These are phyloP conservation scores for Dreissena polymorpha DNA, from an alignment of 1,140 invertebrate genomes.

Conservation along the genomic window DNA sequence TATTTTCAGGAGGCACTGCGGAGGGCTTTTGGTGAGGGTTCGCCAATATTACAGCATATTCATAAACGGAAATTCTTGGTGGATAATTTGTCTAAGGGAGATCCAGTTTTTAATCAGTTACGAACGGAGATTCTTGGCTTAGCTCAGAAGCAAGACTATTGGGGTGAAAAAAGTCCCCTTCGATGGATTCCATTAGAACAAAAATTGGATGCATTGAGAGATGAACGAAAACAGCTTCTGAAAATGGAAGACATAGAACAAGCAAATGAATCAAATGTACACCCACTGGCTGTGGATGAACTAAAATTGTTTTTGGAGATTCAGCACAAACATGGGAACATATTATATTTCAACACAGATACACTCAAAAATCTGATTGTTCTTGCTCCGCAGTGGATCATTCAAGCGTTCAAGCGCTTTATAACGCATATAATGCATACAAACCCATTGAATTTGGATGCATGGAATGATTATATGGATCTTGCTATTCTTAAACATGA, in stretches of 20 bases:
- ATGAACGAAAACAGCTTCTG: slow-evolving; percentile 24
- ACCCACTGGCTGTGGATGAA: slow-evolving; percentile 10
- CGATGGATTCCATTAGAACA: slow-evolving; percentile 35
- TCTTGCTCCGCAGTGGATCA: slow-evolving; percentile 40
- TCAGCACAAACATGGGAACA: slow-evolving; percentile 32
- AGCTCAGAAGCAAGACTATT: slow-evolving; percentile 15
- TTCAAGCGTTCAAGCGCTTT: slow-evolving; percentile 35
- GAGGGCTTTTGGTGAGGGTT: slow-evolving; percentile 6
- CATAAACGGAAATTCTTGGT: slow-evolving; percentile 25
- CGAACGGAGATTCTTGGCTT: slow-evolving; percentile 6
- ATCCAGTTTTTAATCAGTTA: not conserved
- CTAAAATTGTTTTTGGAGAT: slow-evolving; percentile 13
- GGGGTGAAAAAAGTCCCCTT: slow-evolving; percentile 20
- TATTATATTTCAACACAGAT: slow-evolving; percentile 24
- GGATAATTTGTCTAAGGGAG: not conserved
- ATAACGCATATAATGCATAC: slow-evolving; percentile 24
- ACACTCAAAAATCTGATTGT: slow-evolving; percentile 5
- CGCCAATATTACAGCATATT: slow-evolving; percentile 1
- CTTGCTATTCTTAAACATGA: slow-evolving; percentile 9
- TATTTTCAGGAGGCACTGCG: slow-evolving; percentile 30
- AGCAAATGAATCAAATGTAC: slow-evolving; percentile 4
- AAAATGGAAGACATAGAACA: slow-evolving; percentile 12
- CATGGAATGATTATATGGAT: slow-evolving; percentile 22
- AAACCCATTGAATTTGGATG: not conserved
- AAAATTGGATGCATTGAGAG: not conserved